Evolutionary conservation across 2,797 vertebrate genomes (phyloP).

Genomic region (Liparis tanakae): DNA sequence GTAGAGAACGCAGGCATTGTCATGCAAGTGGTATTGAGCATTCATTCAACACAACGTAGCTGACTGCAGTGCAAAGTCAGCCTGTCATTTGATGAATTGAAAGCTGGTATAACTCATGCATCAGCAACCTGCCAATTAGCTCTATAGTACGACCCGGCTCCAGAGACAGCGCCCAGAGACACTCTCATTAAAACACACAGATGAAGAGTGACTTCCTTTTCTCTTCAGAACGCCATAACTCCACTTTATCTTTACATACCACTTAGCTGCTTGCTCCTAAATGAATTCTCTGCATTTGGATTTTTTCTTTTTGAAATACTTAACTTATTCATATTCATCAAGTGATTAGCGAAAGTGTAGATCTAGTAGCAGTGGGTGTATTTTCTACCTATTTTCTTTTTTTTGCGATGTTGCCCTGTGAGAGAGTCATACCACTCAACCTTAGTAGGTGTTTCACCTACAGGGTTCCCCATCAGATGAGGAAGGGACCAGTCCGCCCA

Average conservation of each 20-base stretch:
- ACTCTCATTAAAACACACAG: not conserved
- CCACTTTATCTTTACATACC: not conserved
- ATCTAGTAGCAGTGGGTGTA: slow-evolving; percentile 15
- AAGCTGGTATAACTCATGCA: slow-evolving; percentile 40
- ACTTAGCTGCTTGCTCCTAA: not conserved
- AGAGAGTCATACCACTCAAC: slow-evolving; percentile 66
- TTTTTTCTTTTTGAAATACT: too few relatives aligned
- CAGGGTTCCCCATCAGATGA: slow-evolving; percentile 73
- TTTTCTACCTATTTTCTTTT: slow-evolving; percentile 49
- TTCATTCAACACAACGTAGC: slow-evolving; percentile 48
- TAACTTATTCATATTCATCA: slow-evolving; percentile 5
- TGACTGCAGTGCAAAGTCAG: slow-evolving; percentile 46
- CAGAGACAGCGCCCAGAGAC: not conserved
- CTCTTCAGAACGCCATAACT: not conserved
- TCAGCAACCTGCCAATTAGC: slow-evolving; percentile 40
- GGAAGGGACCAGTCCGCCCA: slow-evolving; percentile 64
- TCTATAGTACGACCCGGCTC: slow-evolving; percentile 1
- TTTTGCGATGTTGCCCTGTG: slow-evolving; percentile 50
- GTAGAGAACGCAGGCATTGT: slow-evolving; percentile 25
- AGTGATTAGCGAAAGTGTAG: slow-evolving; percentile 3
- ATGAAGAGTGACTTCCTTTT: not conserved
- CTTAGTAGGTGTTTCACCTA: slow-evolving; percentile 76
- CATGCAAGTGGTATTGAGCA: slow-evolving; percentile 25
- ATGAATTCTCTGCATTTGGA: not conserved
- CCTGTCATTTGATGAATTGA: slow-evolving; percentile 42